Conservation (phyloP, 2,113 vertebrate genomes). For the Cyanoderma ruficeps region DNA sequence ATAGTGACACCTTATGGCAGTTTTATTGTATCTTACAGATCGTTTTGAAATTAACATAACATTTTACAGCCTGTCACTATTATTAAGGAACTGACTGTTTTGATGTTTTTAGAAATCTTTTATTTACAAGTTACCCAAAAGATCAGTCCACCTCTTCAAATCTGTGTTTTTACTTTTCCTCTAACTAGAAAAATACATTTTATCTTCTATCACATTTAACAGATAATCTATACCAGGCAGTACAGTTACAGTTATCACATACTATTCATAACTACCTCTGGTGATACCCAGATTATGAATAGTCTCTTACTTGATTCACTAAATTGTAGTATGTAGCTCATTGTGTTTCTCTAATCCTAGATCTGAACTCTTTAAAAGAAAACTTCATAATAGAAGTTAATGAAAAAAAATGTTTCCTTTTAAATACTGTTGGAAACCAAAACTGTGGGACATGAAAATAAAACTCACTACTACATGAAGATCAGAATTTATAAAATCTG, state of each 20-base stretch:
- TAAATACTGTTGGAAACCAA: not conserved
- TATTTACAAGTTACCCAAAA: not conserved
- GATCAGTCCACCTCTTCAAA: not conserved
- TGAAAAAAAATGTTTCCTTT: not conserved
- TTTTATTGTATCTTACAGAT: not conserved
- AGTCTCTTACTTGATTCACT: not conserved
- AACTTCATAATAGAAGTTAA: not conserved
- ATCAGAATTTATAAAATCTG: not conserved
- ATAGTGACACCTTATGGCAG: slow-evolving; percentile 74
- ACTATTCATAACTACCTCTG: not conserved
- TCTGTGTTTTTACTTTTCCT: not conserved
- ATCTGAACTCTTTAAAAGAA: not conserved
- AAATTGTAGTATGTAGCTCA: not conserved
- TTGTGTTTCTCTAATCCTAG: not conserved
- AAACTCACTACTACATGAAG: not conserved
- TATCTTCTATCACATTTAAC: not conserved
- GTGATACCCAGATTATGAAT: not conserved
- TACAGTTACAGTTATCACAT: not conserved
- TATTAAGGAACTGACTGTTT: not conserved
- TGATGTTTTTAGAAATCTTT: not conserved
- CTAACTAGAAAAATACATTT: not conserved
- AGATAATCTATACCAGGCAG: not conserved
- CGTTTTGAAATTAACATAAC: fast-evolving
- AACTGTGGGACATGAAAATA: not conserved
- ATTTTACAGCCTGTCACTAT: not conserved